Conservation (phyloP, 1,140 invertebrate genomes). For the Micrasema minimum region DNA sequence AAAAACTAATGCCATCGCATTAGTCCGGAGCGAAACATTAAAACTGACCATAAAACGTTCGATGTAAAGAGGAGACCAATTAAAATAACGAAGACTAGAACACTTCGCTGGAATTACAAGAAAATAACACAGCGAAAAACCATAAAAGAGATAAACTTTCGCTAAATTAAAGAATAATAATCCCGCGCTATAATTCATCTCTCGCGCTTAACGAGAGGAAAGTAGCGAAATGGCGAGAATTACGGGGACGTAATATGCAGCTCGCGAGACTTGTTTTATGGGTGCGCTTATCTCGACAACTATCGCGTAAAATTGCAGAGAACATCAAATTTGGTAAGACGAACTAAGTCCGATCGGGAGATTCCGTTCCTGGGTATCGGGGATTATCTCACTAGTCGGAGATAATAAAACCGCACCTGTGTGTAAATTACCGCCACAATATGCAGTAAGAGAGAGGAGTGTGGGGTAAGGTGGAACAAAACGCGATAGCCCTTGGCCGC, state of each 20-base stretch:
- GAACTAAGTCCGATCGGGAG: background rate
- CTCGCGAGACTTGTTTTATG: constrained; percentile 28
- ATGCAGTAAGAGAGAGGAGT: constrained; percentile 2
- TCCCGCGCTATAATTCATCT: constrained; percentile 29
- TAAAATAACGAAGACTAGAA: constrained; percentile 31
- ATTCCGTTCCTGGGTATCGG: constrained; percentile 10
- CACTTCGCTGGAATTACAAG: constrained; percentile 10
- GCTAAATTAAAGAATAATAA: constrained; percentile 40
- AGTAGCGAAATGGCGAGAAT: constrained; percentile 25
- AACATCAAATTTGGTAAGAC: constrained; percentile 17
- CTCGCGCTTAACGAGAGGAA: constrained; percentile 32
- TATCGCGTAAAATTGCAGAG: constrained; percentile 28
- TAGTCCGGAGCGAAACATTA: background rate
- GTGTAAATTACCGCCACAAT: constrained; percentile 6
- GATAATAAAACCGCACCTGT: constrained; percentile 5
- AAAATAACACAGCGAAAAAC: constrained; percentile 14
- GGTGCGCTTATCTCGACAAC: constrained; percentile 27
- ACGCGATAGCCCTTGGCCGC: constrained; percentile 14
- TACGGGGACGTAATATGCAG: constrained; percentile 22
- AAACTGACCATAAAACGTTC: constrained; percentile 15
- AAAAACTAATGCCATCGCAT: no score
- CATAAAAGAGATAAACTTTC: constrained; percentile 37
- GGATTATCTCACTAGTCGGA: background rate
- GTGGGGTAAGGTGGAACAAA: background rate
- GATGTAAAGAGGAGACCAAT: constrained; percentile 21